Conservation (phyloP, 2,797 vertebrate species). For the Pseudocheirus occidentalis region DNA sequence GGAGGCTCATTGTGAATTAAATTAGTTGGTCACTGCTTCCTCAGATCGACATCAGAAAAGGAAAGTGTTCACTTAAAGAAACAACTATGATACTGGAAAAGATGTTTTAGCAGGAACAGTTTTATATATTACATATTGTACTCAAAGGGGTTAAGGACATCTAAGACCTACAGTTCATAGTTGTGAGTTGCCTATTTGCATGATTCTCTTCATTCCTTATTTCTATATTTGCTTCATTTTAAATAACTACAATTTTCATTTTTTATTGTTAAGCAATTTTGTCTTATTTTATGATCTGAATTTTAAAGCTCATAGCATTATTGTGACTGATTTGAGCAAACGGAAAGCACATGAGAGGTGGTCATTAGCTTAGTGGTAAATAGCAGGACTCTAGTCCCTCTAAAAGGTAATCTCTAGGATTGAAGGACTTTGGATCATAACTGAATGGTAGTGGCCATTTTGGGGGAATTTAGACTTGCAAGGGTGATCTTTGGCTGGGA, state of each 20-base stretch:
- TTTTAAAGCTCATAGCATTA: neutral
- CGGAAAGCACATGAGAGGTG: neutral
- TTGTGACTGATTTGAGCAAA: neutral
- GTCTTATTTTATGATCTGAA: neutral
- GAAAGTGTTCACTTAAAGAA: neutral
- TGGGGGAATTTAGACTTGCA: neutral
- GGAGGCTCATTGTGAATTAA: neutral
- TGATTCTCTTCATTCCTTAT: neutral
- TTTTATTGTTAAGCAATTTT: neutral
- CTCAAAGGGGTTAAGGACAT: neutral
- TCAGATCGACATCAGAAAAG: neutral
- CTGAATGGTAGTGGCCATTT: neutral
- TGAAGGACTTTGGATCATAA: neutral
- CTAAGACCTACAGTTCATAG: neutral
- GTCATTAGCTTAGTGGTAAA: neutral
- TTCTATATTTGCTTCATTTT: neutral
- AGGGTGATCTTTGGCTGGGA: neutral
- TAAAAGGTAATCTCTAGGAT: neutral
- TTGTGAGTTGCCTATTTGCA: neutral
- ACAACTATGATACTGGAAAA: neutral
- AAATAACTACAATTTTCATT: neutral
- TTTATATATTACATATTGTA: neutral
- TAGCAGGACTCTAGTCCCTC: neutral
- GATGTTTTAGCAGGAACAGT: neutral
- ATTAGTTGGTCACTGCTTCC: neutral